Percentiles rank a stretch among this genome's conserved stretches.
Evolutionary conservation across 1,140 invertebrate genomes (phyloP).

Genomic region (Dreissena polymorpha): DNA sequence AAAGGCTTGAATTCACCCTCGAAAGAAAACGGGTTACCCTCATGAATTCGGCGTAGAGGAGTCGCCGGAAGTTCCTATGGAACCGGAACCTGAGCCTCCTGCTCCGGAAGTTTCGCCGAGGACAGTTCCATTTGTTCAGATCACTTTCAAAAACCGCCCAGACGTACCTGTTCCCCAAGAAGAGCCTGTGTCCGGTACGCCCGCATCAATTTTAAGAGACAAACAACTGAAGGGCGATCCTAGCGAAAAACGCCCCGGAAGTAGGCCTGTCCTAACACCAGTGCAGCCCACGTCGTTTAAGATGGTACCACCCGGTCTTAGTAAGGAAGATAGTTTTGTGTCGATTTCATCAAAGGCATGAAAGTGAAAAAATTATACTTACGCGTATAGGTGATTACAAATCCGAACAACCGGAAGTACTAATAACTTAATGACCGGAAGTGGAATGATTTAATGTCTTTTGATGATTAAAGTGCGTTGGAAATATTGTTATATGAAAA

Average conservation of each 20-base stretch:
- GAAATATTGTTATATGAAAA: too few relatives aligned
- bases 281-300: constrained; percentile 43
- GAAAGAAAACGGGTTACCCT: background rate
- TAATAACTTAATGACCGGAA: too few relatives aligned
- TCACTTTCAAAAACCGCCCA: constrained; percentile 34
- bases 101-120: background rate
- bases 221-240: background rate
- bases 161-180: too few relatives aligned
- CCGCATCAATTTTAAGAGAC: too few relatives aligned
- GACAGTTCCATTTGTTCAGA: constrained; percentile 46
- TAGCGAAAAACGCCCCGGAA: constrained; percentile 13
- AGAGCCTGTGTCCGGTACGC: too few relatives aligned
- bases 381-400: too few relatives aligned
- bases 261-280: constrained; percentile 10
- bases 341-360: constrained; percentile 10
- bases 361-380: background rate
- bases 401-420: too few relatives aligned
- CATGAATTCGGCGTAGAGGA: background rate
- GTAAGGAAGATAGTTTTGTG: constrained; percentile 39
- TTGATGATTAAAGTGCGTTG: too few relatives aligned
- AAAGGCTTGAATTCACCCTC: background rate
- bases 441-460: too few relatives aligned
- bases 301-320: constrained; percentile 49
- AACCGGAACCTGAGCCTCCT: background rate
- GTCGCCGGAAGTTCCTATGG: background rate